Conservation (phyloP, 2,888 invertebrate genomes). For the Nemoura dubitans region DNA sequence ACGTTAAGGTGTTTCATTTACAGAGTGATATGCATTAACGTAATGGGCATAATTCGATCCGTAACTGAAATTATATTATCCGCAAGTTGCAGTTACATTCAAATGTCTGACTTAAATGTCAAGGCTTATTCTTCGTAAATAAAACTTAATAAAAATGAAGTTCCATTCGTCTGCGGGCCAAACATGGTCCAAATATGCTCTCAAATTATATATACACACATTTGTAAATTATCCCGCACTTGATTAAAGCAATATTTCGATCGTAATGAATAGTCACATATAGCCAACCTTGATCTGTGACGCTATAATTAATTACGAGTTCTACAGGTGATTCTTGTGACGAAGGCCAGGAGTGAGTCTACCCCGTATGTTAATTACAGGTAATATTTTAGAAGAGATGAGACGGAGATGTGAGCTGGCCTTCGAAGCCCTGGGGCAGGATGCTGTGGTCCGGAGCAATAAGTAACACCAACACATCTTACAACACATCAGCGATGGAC, state of each 20-base stretch:
- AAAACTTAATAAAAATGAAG: too few relatives aligned
- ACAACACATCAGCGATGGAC: not conserved
- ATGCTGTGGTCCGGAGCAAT: constrained; percentile 26
- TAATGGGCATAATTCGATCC: too few relatives aligned
- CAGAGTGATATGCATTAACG: too few relatives aligned
- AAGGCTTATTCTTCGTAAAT: too few relatives aligned
- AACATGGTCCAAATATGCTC: not conserved
- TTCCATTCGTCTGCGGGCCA: too few relatives aligned
- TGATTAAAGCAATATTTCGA: not conserved
- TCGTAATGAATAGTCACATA: not conserved
- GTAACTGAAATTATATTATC: too few relatives aligned
- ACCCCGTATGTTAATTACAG: constrained; percentile 19
- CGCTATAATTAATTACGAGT: not conserved
- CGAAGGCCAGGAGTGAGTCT: not conserved
- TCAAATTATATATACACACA: not conserved
- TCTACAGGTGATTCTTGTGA: constrained; percentile 2
- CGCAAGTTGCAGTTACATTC: too few relatives aligned
- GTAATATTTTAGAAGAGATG: constrained; percentile 9
- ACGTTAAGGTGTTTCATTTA: too few relatives aligned
- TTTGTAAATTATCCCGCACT: not conserved
- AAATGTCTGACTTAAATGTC: too few relatives aligned
- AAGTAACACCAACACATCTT: constrained; percentile 26
- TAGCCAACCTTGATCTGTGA: not conserved
- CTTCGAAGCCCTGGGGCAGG: constrained; percentile 17
- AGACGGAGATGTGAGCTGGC: constrained; percentile 25